Conservation (phyloP, 2,888 invertebrate species). For the Microplitis deprimator region DNA sequence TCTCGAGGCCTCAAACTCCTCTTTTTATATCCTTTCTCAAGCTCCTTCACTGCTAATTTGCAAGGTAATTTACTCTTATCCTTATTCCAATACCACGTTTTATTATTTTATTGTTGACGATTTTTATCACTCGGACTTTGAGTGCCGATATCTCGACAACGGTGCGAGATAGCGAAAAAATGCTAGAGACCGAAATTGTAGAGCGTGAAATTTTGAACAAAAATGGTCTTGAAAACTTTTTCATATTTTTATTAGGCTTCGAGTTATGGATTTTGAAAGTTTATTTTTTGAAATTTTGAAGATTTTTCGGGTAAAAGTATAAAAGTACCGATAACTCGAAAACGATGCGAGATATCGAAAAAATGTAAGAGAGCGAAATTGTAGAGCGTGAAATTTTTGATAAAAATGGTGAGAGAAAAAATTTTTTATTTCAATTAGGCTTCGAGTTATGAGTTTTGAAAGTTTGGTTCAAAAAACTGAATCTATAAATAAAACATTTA, state of each 20-base stretch:
- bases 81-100: background rate
- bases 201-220: background rate
- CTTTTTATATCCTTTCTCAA: background rate
- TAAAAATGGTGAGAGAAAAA: background rate
- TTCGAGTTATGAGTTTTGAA: background rate
- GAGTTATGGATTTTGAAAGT: no score
- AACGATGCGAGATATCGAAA: no score
- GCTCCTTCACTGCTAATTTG: slow-evolving; percentile 11
- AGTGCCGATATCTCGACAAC: background rate
- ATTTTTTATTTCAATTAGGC: background rate
- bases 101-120: background rate
- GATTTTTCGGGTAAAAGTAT: no score
- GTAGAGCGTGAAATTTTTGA: background rate
- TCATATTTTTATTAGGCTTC: background rate
- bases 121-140: background rate
- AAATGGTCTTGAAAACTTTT: background rate
- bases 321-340: no score
- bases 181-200: background rate
- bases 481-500: background rate
- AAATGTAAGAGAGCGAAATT: no score
- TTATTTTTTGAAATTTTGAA: no score
- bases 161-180: background rate
- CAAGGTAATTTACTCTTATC: slow-evolving; percentile 21
- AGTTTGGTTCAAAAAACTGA: background rate
- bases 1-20: slow-evolving; percentile 39